A percentile compares a stretch with the other conserved stretches of the same genome.
These are phyloP conservation scores for Tubiluchus corallicola DNA, from an alignment of 2,888 invertebrate species.

Conservation along the genomic window DNA sequence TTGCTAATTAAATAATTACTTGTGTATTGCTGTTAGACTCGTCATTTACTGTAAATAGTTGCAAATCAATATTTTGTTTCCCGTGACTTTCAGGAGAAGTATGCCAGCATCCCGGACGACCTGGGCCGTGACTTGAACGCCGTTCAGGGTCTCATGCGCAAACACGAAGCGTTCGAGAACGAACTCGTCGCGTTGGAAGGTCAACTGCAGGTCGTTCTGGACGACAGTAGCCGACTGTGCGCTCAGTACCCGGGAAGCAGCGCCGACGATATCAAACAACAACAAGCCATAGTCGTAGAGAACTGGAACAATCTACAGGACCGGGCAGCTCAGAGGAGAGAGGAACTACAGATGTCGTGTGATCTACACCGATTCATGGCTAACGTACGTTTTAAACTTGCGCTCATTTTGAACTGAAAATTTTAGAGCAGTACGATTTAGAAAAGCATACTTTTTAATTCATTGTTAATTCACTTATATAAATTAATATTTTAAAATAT, in stretches of 20 bases:
- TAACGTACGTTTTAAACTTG: no score
- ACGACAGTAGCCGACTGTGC: constrained; percentile 73
- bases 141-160: constrained; percentile 56
- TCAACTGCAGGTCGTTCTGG: constrained; percentile 69
- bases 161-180: constrained; percentile 81
- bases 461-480: no score
- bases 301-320: constrained; percentile 74
- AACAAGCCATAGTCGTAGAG: constrained; percentile 62
- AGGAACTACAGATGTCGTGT: constrained; percentile 62
- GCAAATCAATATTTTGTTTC: no score
- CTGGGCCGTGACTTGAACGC: constrained; percentile 64
- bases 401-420: no score
- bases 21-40: no score
- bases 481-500: no score
- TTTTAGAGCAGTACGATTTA: no score
- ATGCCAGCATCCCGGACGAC: constrained; percentile 56
- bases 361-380: constrained; percentile 75
- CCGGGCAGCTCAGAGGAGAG: constrained; percentile 54
- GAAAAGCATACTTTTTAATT: no score
- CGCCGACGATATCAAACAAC: constrained; percentile 66
- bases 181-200: constrained; percentile 80
- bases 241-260: constrained; percentile 73
- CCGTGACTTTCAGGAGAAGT: constrained; percentile 53
- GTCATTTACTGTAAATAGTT: no score
- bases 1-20: no score